These are phyloP conservation scores for Zosterops borbonicus DNA, from an alignment of 2,113 vertebrate genomes.

Conservation along the genomic window DNA sequence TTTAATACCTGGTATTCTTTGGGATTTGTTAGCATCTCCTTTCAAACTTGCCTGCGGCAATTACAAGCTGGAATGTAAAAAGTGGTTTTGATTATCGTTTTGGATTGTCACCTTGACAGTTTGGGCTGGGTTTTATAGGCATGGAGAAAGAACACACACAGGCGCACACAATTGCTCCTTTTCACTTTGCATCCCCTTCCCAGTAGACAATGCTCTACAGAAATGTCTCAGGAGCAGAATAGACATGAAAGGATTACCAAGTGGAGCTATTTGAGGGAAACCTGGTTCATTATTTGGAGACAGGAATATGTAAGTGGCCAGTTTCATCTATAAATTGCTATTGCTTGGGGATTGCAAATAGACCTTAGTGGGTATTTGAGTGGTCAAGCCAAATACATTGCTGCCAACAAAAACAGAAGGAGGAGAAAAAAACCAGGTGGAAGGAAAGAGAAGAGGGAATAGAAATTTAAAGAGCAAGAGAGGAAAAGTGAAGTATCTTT, in stretches of 20 bases:
- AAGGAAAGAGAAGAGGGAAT: not conserved
- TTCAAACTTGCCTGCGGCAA: constrained; percentile 81
- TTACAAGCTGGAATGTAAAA: constrained; percentile 81
- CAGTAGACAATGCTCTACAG: constrained; percentile 64
- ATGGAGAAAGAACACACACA: constrained; percentile 72
- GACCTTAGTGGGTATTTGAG: not conserved
- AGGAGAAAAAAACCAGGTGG: not conserved
- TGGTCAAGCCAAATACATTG: not conserved
- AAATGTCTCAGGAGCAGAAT: constrained; percentile 68
- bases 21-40: constrained; percentile 84
- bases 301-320: constrained; percentile 15
- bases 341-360: not conserved
- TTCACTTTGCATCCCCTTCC: constrained; percentile 66
- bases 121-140: constrained; percentile 74
- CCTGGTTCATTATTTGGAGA: constrained; percentile 30
- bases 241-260: constrained; percentile 74
- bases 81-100: constrained; percentile 85
- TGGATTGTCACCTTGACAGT: constrained; percentile 84
- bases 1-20: constrained; percentile 80
- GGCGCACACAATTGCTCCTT: constrained; percentile 33
- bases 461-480: not conserved
- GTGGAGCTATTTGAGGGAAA: constrained; percentile 44
- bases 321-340: constrained; percentile 25
- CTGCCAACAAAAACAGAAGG: not conserved
- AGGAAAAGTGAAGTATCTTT: not conserved